Conservation (phyloP, 2,888 invertebrate species). For the Loripinus fragilis region DNA sequence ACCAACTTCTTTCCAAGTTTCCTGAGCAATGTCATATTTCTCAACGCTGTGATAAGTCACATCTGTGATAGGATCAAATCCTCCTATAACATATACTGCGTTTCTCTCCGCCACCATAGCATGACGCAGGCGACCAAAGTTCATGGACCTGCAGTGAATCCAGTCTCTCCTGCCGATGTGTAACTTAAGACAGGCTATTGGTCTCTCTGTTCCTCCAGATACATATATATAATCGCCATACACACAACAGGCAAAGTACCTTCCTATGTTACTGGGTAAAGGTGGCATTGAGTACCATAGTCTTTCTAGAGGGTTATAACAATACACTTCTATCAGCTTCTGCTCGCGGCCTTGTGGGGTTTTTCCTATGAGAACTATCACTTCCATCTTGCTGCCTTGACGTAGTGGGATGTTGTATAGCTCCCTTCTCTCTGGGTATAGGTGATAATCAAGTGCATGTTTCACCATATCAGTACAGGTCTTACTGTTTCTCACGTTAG, state of each 20-base stretch:
- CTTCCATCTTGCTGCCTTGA: conserved; percentile 55
- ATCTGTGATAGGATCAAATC: conserved; percentile 60
- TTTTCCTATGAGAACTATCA: conserved; percentile 60
- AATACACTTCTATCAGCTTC: conserved; percentile 57
- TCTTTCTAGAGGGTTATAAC: conserved; percentile 56
- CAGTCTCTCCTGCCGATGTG: conserved; percentile 57
- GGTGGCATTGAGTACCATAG: conserved; percentile 63
- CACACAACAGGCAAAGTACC: conserved; percentile 60
- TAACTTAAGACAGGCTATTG: conserved; percentile 58
- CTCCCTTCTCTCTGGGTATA: conserved; percentile 58
- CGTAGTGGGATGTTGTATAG: conserved; percentile 51
- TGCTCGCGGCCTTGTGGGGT: conserved; percentile 61
- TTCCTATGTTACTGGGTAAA: conserved; percentile 57
- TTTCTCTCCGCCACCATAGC: conserved; percentile 58
- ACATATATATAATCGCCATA: conserved; percentile 62
- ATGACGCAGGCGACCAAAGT: conserved; percentile 57
- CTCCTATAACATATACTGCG: conserved; percentile 59
- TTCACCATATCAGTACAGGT: conserved; percentile 54
- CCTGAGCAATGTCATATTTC: conserved; percentile 59
- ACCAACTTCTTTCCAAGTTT: conserved; percentile 61
- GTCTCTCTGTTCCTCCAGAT: conserved; percentile 59
- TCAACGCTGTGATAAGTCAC: conserved; percentile 58
- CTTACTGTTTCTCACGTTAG: conserved; percentile 47
- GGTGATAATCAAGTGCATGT: conserved; percentile 56
- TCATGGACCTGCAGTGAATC: conserved; percentile 64